Evolutionary conservation across 2,797 vertebrate species (phyloP).

Genomic region (Cynodonichthys magdalenae): DNA sequence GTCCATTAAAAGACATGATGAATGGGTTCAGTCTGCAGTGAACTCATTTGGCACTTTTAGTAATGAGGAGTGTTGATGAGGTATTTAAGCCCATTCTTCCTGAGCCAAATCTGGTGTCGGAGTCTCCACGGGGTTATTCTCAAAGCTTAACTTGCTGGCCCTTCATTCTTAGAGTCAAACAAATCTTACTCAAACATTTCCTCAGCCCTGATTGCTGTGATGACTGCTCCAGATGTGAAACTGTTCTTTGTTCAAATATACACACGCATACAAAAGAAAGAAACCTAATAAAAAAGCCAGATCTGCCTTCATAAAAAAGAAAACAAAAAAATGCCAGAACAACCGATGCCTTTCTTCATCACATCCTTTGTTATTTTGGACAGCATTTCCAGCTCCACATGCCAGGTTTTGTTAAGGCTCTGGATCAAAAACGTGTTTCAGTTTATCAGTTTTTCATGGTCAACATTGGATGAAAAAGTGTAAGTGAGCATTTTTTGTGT

Average conservation of each 20-base stretch:
- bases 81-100: slow-evolving; percentile 66
- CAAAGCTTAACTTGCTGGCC: slow-evolving; percentile 62
- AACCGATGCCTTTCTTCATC: slow-evolving; percentile 44
- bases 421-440: slow-evolving; percentile 74
- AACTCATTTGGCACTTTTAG: slow-evolving; percentile 75
- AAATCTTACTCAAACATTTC: slow-evolving; percentile 59
- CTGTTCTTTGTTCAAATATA: slow-evolving; percentile 30
- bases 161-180: slow-evolving; percentile 64
- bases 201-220: slow-evolving; percentile 58
- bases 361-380: slow-evolving; percentile 73
- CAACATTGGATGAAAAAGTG: slow-evolving; percentile 44
- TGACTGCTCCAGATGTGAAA: slow-evolving; percentile 70
- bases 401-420: slow-evolving; percentile 68
- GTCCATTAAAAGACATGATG: slow-evolving; percentile 73
- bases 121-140: slow-evolving; percentile 61
- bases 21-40: slow-evolving; percentile 69
- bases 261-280: background rate
- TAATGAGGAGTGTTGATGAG: slow-evolving; percentile 79
- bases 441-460: slow-evolving; percentile 63
- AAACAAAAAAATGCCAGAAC: background rate
- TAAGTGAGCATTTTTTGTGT: slow-evolving; percentile 31
- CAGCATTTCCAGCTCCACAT: slow-evolving; percentile 48
- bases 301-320: slow-evolving; percentile 20
- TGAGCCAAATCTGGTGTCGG: slow-evolving; percentile 71
- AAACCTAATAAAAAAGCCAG: slow-evolving; percentile 44